Percentiles rank a stretch among this genome's conserved stretches.
These are phyloP conservation scores for Heliothis peltigera DNA, from an alignment of 2,888 invertebrate species.

Conservation along the genomic window DNA sequence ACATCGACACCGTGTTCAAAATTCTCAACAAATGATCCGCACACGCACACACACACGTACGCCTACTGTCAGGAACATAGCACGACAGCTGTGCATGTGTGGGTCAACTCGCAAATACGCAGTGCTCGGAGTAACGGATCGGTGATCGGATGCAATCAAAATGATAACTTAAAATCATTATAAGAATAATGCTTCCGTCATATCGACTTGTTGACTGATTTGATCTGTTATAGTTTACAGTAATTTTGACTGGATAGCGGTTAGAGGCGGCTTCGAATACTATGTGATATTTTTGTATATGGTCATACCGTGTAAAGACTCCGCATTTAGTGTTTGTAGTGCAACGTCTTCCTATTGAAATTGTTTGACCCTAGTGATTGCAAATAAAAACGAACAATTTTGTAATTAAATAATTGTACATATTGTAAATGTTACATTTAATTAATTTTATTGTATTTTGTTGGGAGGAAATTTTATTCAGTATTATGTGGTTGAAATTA, in stretches of 20 bases:
- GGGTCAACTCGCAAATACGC: background rate
- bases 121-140: background rate
- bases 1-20: conserved; percentile 79
- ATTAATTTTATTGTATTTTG: conserved; percentile 54
- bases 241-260: conserved; percentile 6
- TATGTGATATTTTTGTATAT: background rate
- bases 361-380: conserved; percentile 12
- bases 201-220: conserved; percentile 18
- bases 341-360: conserved; percentile 25
- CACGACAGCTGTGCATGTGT: background rate
- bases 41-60: background rate
- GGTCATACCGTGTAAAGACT: background rate
- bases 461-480: conserved; percentile 43
- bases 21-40: conserved; percentile 73
- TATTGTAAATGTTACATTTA: conserved; percentile 58
- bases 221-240: conserved; percentile 13
- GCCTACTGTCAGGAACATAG: background rate
- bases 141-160: background rate
- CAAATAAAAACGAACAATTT: background rate
- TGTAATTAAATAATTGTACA: conserved; percentile 49
- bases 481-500: conserved; percentile 32
- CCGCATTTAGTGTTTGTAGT: conserved; percentile 6
- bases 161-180: background rate
- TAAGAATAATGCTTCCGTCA: conserved; percentile 1
- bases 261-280: background rate